phyloP scores from a whole-genome alignment of 2,888 invertebrate species.

The Acheta domesticus region DNA sequence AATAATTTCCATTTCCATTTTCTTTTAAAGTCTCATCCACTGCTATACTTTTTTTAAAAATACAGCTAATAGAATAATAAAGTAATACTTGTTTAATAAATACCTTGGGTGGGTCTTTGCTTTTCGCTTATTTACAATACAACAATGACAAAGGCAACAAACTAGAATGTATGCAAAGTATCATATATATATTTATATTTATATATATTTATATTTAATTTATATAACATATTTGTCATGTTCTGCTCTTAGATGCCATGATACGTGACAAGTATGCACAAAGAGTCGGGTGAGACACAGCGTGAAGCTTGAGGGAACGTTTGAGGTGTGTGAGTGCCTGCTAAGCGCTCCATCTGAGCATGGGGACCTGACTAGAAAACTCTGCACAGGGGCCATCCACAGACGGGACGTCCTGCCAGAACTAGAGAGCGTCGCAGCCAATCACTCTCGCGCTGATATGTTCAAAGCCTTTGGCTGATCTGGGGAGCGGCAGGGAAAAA shows the following conservation, averaged over 20 bases:
- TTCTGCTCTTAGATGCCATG: not conserved
- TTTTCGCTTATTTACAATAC: constrained; percentile 34
- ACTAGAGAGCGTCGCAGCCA: not conserved
- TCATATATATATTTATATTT: constrained; percentile 25
- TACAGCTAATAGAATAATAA: constrained; percentile 27
- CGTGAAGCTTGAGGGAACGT: not conserved
- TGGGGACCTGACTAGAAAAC: not conserved
- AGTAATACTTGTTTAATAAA: constrained; percentile 31
- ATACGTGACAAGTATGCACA: constrained; percentile 26
- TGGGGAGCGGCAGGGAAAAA: not conserved
- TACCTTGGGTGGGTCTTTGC: constrained; percentile 25
- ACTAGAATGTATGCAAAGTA: constrained; percentile 32
- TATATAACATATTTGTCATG: constrained; percentile 19
- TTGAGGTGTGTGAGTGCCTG: not conserved
- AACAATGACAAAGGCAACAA: constrained; percentile 35
- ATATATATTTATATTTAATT: constrained; percentile 26
- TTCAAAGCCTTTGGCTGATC: constrained; percentile 7
- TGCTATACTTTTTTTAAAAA: constrained; percentile 20
- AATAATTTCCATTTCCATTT: constrained; percentile 18
- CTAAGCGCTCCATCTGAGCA: not conserved
- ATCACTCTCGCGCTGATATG: not conserved
- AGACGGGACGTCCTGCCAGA: not conserved
- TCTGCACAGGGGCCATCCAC: not conserved
- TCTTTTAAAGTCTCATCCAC: constrained; percentile 25
- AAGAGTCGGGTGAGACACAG: constrained; percentile 25